Conservation (phyloP, 2,888 invertebrate species). For the Crocallis elinguaria region DNA sequence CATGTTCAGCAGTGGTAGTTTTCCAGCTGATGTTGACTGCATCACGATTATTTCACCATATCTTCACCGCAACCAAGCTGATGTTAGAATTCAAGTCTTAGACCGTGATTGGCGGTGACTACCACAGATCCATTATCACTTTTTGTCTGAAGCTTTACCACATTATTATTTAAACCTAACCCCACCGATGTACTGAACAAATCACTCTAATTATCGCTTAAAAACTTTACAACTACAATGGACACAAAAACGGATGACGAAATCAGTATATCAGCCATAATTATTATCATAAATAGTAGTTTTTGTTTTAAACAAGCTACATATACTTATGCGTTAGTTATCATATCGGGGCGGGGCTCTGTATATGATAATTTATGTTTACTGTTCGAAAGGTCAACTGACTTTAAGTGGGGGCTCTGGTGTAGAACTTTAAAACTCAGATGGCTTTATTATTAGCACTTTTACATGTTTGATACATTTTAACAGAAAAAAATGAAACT, state of each 20-base stretch:
- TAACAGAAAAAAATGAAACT: too few relatives aligned
- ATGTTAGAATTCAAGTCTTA: too few relatives aligned
- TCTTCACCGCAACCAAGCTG: too few relatives aligned
- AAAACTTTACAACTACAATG: background rate
- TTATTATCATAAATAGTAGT: conserved; percentile 9
- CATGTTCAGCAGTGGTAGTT: too few relatives aligned
- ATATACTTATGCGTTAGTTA: conserved; percentile 5
- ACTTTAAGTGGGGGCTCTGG: background rate
- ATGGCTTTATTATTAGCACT: background rate
- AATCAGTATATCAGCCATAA: background rate
- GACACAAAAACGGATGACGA: conserved; percentile 13
- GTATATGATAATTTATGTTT: conserved; percentile 13
- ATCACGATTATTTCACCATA: too few relatives aligned
- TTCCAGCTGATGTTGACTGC: too few relatives aligned
- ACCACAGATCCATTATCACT: too few relatives aligned
- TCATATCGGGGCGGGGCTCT: conserved; percentile 14
- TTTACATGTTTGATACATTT: too few relatives aligned
- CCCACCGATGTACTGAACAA: background rate
- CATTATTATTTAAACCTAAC: background rate
- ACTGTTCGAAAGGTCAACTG: conserved; percentile 3
- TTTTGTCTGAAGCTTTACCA: too few relatives aligned
- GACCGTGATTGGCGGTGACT: too few relatives aligned
- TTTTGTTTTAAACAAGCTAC: conserved; percentile 9
- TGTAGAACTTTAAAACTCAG: background rate
- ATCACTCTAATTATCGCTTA: too few relatives aligned